Percentiles rank a stretch among this genome's conserved stretches.
phyloP scores from a whole-genome alignment of 2,888 invertebrate species.

The Melinaea menophilus region DNA sequence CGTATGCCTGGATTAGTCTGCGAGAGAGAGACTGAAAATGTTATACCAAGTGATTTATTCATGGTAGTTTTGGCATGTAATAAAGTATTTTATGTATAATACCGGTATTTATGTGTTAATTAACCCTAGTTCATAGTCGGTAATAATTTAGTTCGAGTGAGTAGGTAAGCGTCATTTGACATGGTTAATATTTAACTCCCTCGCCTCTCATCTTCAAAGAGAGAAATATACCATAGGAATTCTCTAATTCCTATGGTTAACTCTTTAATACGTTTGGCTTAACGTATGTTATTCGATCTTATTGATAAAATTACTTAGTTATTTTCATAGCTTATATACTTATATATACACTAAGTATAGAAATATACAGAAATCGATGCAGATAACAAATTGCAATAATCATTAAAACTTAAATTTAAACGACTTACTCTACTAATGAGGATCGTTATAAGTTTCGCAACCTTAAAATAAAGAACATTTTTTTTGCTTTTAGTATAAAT shows the following conservation, averaged over 20 bases:
- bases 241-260: too few relatives aligned
- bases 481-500: not conserved
- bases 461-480: not conserved
- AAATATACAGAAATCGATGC: too few relatives aligned
- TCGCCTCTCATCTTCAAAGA: too few relatives aligned
- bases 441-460: not conserved
- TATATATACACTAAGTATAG: too few relatives aligned
- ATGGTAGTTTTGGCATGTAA: slow-evolving; percentile 29
- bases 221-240: too few relatives aligned
- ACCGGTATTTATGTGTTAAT: not conserved
- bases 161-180: not conserved
- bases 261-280: too few relatives aligned
- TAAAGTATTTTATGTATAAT: slow-evolving; percentile 25
- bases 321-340: too few relatives aligned
- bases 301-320: too few relatives aligned
- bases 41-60: slow-evolving; percentile 31
- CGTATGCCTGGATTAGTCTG: slow-evolving; percentile 45
- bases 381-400: too few relatives aligned
- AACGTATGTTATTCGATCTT: too few relatives aligned
- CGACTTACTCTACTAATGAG: too few relatives aligned
- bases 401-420: too few relatives aligned
- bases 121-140: not conserved
- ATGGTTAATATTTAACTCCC: not conserved
- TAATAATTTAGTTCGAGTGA: slow-evolving; percentile 3
- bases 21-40: slow-evolving; percentile 43